These are phyloP conservation scores for Dryadula phaetusa DNA, from an alignment of 2,888 invertebrate genomes.

Conservation along the genomic window DNA sequence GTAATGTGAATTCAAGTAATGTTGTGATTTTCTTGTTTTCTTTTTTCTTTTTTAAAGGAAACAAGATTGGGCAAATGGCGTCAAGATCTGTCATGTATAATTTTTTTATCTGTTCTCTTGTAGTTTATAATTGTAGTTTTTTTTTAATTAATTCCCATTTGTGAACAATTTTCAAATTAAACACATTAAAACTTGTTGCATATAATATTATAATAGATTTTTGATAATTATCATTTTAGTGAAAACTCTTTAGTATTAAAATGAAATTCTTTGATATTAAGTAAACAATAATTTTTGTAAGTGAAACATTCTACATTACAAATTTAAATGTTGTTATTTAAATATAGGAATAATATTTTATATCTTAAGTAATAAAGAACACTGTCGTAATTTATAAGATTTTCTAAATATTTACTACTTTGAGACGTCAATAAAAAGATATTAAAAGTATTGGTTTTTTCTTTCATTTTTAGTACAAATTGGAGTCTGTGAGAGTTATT, in stretches of 20 bases:
- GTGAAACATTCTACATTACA: conserved; percentile 3
- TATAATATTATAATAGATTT: too few species aligned
- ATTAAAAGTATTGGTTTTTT: background rate
- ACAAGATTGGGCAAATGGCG: background rate
- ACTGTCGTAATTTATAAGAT: conserved; percentile 35
- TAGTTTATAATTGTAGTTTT: background rate
- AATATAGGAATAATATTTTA: conserved; percentile 12
- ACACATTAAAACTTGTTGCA: too few species aligned
- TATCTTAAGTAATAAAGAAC: conserved; percentile 27
- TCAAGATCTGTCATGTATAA: background rate
- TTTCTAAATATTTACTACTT: conserved; percentile 40
- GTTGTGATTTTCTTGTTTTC: background rate
- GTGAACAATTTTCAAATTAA: conserved; percentile 2
- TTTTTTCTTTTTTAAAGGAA: too few species aligned
- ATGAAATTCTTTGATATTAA: background rate
- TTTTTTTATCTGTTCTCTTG: background rate
- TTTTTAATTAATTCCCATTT: background rate
- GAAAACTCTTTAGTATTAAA: background rate
- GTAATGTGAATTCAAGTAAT: too few species aligned
- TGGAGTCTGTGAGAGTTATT: too few species aligned
- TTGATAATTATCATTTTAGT: too few species aligned
- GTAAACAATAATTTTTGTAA: background rate
- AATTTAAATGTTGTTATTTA: conserved; percentile 26
- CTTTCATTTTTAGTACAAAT: background rate
- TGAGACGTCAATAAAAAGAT: conserved; percentile 28